Base-by-base conservation (phyloP, 53 echinoderm and acorn worm species). In the Glandiceps talaboti region DNA sequence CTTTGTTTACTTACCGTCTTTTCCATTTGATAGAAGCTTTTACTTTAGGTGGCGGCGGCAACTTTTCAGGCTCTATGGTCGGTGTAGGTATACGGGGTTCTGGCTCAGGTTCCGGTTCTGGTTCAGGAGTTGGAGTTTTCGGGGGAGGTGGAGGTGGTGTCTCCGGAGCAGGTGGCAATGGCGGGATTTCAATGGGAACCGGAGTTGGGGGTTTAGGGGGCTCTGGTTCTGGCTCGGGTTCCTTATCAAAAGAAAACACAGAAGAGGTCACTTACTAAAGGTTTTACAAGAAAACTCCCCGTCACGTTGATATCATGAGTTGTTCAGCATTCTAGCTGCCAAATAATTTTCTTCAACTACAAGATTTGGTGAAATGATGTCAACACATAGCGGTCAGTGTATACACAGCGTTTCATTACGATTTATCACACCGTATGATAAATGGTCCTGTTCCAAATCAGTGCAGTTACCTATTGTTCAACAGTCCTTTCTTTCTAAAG, bases 221-320 rank as follows among this genome's bases (percentile, higher is more conserved):
- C 28, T 86, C 90, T 28, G 82, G 82, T 32, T 87, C 82, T 14
- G 73, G 85, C 33, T 77, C 83, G 1, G 81, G 87, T 26, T 77
- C 79, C 64, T 45, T 45, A 20, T 12, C 6, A 45, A 45, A 45
- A 20, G 20, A 12, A 20, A 45, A 45, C 20, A 45, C 64, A 45
- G 64, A 45, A 45, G n/a, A n/a, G n/a, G n/a, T n/a, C n/a, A n/a
- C n/a, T n/a, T n/a, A n/a, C n/a, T n/a, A n/a, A n/a, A n/a, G n/a
- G n/a, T n/a, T n/a, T n/a, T n/a, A n/a, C n/a, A n/a, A n/a, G n/a
- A n/a, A n/a, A n/a, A n/a, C n/a, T n/a, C n/a, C n/a, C n/a, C n/a
- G n/a, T n/a, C n/a, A n/a, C n/a, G n/a, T n/a, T n/a, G n/a, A n/a
- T n/a, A n/a, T n/a, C n/a, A n/a, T n/a, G n/a, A n/a, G n/a, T n/a